phyloP scores from a whole-genome alignment of 2,888 invertebrate species.

The Tenthredo amoena region DNA sequence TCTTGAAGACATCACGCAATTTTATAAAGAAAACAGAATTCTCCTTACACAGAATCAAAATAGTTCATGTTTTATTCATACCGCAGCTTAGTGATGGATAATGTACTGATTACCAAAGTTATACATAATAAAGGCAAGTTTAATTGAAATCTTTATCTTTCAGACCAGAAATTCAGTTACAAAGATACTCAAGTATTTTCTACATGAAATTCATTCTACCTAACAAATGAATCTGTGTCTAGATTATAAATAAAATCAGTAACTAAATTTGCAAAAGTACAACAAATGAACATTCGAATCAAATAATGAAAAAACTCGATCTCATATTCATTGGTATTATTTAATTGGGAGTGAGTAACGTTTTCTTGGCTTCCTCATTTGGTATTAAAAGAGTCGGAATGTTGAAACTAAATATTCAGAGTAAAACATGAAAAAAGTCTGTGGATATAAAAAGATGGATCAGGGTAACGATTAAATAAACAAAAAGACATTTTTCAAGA shows the following conservation, averaged over 20 bases:
- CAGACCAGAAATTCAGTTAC: neutral
- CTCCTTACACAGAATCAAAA: neutral
- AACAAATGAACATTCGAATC: neutral
- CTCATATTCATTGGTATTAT: neutral
- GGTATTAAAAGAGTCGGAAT: neutral
- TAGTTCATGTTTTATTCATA: neutral
- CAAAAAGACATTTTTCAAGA: slow-evolving; percentile 6
- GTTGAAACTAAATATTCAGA: neutral
- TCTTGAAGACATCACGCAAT: neutral
- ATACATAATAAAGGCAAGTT: neutral
- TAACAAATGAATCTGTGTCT: neutral
- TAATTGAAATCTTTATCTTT: neutral
- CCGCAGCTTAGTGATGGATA: neutral
- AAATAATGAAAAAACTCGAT: neutral
- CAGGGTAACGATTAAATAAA: neutral
- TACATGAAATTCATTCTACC: neutral
- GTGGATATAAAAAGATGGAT: neutral
- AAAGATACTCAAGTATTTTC: neutral
- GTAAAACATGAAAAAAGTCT: neutral
- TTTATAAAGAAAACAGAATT: neutral
- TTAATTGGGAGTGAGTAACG: neutral
- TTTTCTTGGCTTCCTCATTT: neutral
- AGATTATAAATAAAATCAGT: neutral
- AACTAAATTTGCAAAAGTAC: neutral
- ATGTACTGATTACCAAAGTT: neutral